A percentile compares a stretch with the other conserved stretches of the same genome.
These are phyloP conservation scores for Ailuropoda melanoleuca DNA, from an alignment of 2,113 vertebrate genomes.

Conservation along the genomic window DNA sequence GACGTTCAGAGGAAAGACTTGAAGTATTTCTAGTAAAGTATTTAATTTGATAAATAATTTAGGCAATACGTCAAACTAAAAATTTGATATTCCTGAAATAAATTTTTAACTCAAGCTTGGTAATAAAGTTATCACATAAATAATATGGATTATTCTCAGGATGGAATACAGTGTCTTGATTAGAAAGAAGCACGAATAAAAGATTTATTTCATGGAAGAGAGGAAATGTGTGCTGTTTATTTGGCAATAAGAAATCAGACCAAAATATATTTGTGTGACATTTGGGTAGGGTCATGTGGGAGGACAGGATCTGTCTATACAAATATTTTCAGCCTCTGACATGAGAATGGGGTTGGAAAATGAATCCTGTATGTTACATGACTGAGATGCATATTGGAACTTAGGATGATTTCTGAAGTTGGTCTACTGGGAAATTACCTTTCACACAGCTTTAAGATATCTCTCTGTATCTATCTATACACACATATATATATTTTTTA, in stretches of 20 bases:
- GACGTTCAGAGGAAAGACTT: slow-evolving; percentile 77
- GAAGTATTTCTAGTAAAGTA: slow-evolving; percentile 72
- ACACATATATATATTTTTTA: neutral
- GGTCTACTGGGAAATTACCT: neutral
- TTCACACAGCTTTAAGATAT: neutral
- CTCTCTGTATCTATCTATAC: neutral
- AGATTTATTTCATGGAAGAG: neutral
- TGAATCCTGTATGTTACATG: neutral
- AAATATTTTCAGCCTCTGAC: neutral
- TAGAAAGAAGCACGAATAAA: neutral
- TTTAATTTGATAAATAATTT: slow-evolving; percentile 79
- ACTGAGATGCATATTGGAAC: neutral
- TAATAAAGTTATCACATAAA: neutral
- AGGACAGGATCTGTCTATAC: neutral
- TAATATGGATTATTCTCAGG: neutral
- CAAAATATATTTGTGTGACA: neutral
- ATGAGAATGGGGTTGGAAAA: neutral
- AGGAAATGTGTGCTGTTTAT: neutral
- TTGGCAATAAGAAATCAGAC: neutral
- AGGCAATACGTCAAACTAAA: slow-evolving; percentile 59
- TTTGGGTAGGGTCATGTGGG: neutral
- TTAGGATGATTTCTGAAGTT: neutral
- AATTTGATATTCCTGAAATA: neutral
- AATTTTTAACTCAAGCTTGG: slow-evolving; percentile 8
- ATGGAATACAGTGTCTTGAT: neutral